Conservation (phyloP, 2,113 vertebrate genomes). For the Penelope pileata region DNA sequence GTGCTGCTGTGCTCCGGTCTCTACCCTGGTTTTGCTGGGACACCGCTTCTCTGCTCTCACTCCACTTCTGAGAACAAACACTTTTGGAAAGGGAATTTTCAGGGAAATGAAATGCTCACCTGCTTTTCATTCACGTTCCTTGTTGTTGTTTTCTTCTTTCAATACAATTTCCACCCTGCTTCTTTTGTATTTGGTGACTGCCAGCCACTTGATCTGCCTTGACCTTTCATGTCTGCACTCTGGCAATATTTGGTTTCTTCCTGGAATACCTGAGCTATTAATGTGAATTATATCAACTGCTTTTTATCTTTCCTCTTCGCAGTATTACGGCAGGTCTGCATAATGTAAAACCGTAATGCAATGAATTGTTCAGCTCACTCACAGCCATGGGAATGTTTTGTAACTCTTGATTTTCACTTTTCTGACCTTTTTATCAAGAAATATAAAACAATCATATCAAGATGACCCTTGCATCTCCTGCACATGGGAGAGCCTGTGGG, state of each 20-base stretch:
- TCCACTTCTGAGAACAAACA: background rate
- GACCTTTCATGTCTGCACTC: slow-evolving; percentile 34
- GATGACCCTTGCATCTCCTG: background rate
- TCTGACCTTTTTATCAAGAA: background rate
- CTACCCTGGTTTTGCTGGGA: background rate
- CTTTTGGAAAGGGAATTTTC: background rate
- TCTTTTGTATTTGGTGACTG: background rate
- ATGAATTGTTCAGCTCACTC: background rate
- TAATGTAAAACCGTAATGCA: background rate
- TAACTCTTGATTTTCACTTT: background rate
- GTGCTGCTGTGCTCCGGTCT: background rate
- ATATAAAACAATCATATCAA: background rate
- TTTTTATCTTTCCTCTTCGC: slow-evolving; percentile 41
- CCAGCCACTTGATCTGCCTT: slow-evolving; percentile 16
- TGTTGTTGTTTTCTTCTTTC: slow-evolving; percentile 7
- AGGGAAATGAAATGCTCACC: background rate
- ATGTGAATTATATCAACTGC: slow-evolving; percentile 10
- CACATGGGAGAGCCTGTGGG: background rate
- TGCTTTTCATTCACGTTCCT: slow-evolving; percentile 23
- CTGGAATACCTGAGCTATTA: slow-evolving; percentile 1
- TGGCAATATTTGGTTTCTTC: slow-evolving; percentile 1
- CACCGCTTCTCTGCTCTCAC: background rate
- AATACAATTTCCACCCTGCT: background rate
- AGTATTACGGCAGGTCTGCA: background rate
- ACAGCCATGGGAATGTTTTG: background rate